These are phyloP conservation scores for Folsomia candida DNA, from an alignment of 2,888 invertebrate species.

Conservation along the genomic window DNA sequence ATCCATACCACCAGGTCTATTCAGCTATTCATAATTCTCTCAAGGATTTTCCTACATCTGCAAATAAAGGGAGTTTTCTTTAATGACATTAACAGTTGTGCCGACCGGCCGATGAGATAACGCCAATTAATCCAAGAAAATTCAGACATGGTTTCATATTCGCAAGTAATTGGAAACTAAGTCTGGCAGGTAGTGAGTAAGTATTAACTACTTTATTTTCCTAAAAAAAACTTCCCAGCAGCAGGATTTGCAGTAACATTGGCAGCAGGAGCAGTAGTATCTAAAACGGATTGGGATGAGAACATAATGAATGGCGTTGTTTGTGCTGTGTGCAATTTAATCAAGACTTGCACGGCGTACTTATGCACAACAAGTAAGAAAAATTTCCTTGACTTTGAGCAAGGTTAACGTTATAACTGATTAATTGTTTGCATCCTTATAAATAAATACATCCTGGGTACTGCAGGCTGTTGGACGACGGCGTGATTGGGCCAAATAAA, in stretches of 20 bases:
- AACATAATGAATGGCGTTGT: too few relatives aligned
- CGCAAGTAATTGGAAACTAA: too few relatives aligned
- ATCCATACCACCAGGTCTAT: not conserved
- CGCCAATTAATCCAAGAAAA: not conserved
- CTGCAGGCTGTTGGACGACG: not conserved
- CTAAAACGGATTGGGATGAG: too few relatives aligned
- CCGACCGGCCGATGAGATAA: not conserved
- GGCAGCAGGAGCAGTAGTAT: not conserved
- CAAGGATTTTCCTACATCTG: not conserved
- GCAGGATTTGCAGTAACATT: not conserved
- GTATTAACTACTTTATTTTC: not conserved
- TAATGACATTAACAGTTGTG: not conserved
- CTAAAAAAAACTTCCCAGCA: too few relatives aligned
- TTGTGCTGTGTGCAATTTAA: not conserved
- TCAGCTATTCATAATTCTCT: not conserved
- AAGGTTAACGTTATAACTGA: not conserved
- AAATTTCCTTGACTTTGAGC: constrained; percentile 14
- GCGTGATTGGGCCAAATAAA: not conserved
- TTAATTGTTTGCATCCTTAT: constrained; percentile 5
- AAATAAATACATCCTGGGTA: not conserved
- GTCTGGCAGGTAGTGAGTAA: too few relatives aligned
- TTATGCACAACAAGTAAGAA: too few relatives aligned
- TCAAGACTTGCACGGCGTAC: not conserved
- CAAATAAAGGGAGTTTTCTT: not conserved
- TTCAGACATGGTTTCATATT: not conserved